These are phyloP conservation scores for Ylistrum balloti DNA, from an alignment of 1,140 invertebrate species.

Conservation along the genomic window DNA sequence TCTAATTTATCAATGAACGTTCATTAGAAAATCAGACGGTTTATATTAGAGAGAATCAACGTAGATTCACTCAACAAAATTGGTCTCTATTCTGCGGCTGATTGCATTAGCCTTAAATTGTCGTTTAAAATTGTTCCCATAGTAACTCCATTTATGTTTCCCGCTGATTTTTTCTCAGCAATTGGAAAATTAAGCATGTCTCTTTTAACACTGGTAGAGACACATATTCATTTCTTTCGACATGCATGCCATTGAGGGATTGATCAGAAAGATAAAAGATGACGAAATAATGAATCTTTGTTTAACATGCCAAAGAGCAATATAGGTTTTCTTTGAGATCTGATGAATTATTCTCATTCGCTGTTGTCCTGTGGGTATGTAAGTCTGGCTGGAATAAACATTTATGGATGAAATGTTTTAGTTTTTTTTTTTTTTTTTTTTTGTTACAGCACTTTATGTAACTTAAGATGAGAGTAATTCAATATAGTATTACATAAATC, in stretches of 20 bases:
- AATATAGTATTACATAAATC: too few relatives aligned
- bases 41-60: constrained; percentile 32
- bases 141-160: constrained; percentile 39
- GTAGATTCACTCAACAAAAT: constrained; percentile 1
- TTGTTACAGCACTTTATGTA: too few relatives aligned
- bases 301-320: not conserved
- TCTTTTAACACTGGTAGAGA: not conserved
- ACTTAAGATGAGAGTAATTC: too few relatives aligned
- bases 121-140: constrained; percentile 34
- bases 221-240: not conserved
- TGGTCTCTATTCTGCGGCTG: constrained; percentile 4
- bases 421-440: too few relatives aligned
- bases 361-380: too few relatives aligned
- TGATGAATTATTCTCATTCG: not conserved
- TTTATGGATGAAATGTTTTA: too few relatives aligned
- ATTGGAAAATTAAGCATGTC: constrained; percentile 35
- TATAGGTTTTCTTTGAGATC: not conserved
- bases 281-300: not conserved
- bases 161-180: not conserved
- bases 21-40: constrained; percentile 38
- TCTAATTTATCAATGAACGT: constrained; percentile 35
- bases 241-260: not conserved
- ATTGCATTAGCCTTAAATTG: constrained; percentile 35
- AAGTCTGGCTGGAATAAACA: too few relatives aligned
- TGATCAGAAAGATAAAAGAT: not conserved